These are phyloP conservation scores for Chaetophractus vellerosus DNA, from an alignment of 2,797 vertebrate species.

Conservation along the genomic window DNA sequence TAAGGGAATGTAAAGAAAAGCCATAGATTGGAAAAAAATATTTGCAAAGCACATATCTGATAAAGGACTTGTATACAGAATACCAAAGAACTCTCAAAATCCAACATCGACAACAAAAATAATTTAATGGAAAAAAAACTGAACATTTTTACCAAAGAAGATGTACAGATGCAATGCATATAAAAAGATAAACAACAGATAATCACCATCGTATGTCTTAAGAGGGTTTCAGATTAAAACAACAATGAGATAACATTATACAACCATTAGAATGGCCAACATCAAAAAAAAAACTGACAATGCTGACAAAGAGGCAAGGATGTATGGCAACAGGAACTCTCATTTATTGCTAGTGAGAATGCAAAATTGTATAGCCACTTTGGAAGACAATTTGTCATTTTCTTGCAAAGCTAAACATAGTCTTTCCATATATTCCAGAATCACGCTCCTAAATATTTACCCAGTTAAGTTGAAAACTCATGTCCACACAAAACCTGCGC, in stretches of 20 bases:
- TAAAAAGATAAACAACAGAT: too few relatives aligned
- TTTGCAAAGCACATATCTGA: too few relatives aligned
- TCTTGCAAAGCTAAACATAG: background rate
- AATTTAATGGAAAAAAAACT: background rate
- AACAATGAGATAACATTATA: background rate
- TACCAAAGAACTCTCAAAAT: background rate
- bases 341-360: too few relatives aligned
- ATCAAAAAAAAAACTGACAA: background rate
- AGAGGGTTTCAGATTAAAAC: background rate
- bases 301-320: background rate
- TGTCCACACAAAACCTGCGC: background rate
- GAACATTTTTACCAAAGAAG: background rate
- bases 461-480: background rate
- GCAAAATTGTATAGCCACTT: too few relatives aligned
- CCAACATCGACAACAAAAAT: background rate
- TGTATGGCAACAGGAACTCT: background rate
- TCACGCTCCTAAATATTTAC: background rate
- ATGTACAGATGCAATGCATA: background rate
- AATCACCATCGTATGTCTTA: background rate
- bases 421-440: too few relatives aligned
- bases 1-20: background rate
- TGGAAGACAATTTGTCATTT: too few relatives aligned
- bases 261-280: background rate
- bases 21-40: too few relatives aligned
- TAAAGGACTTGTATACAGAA: background rate